Base-by-base conservation (phyloP, 2,113 vertebrate genomes). In the Dicentrarchus labrax region DNA sequence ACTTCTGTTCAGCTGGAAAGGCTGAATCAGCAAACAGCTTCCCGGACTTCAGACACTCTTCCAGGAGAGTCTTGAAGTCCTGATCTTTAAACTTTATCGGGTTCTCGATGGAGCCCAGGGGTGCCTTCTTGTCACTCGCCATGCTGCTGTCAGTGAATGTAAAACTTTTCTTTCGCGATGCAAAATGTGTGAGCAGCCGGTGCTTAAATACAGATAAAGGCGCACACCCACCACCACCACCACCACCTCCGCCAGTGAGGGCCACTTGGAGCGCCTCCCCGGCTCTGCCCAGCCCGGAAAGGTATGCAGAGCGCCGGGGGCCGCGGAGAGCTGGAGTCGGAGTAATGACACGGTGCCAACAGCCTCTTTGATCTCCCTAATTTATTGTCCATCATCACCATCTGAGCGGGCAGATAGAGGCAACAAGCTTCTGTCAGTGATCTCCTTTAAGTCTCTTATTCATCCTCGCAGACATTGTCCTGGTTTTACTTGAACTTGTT, bases 1-100 rank as follows among this genome's bases (percentile, higher is more conserved):
- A 95, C 22, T 73, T 91, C 79, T 91, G 91, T 48, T 94, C 94
- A 13, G 95, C 85, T 5, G 85, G 64, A 50, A 96, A 96, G 3
- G 43, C 68, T 0, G 93, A 84, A 62, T 96, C 96, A 16, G 41
- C 86, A 67, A 96, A 96, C 56, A 95, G 85, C 39, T 67, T 4
- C 0, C 83, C 75, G 7, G 89, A 88, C 76, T 89, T 87, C 47
- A 95, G 86, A 45, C 92, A 94, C 15, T 65, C 62, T 41, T 90
- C 82, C 71, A 81, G 87, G 6, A 91, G 87, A 21, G 64, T 61
- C 17, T 60, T 22, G 74, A 87, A 91, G 84, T 95, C 89, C 82
- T 92, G 89, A 12, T 89, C 81, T 48, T 57, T 77, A 53, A 94
- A 95, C 82, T 85, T 93, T 12, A 93, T 45, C 11, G 95, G 95